Conservation (phyloP, 1,140 invertebrate genomes). For the Apis laboriosa region DNA sequence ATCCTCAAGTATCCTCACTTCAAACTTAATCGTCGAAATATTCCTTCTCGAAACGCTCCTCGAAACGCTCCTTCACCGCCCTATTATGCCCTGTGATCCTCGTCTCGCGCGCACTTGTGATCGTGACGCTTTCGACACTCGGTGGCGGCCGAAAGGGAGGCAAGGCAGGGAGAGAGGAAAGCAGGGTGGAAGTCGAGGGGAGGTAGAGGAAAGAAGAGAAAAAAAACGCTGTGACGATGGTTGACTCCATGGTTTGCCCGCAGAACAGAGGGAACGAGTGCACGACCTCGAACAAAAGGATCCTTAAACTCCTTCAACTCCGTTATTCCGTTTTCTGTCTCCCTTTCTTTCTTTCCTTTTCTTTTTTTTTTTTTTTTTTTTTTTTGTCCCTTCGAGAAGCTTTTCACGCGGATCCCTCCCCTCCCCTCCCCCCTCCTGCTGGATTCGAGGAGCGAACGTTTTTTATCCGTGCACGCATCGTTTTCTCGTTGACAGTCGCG, state of each 20-base stretch:
- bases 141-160: constrained; percentile 13
- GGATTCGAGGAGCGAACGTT: neutral
- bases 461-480: constrained; percentile 5
- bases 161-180: constrained; percentile 13
- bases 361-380: too few relatives aligned
- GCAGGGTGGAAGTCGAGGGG: neutral
- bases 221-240: neutral
- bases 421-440: neutral
- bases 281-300: constrained; percentile 43
- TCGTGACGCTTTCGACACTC: constrained; percentile 18
- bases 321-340: neutral
- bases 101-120: constrained; percentile 21
- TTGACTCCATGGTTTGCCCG: constrained; percentile 13
- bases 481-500: neutral
- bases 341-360: neutral
- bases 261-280: constrained; percentile 24
- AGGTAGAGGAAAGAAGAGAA: neutral
- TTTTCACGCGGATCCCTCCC: neutral
- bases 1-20: neutral
- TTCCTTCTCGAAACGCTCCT: constrained; percentile 2
- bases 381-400: constrained; percentile 7
- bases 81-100: neutral
- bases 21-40: neutral
- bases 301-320: neutral
- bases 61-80: constrained; percentile 1